phyloP scores from a whole-genome alignment of 2,113 vertebrate species.

The Egretta garzetta region DNA sequence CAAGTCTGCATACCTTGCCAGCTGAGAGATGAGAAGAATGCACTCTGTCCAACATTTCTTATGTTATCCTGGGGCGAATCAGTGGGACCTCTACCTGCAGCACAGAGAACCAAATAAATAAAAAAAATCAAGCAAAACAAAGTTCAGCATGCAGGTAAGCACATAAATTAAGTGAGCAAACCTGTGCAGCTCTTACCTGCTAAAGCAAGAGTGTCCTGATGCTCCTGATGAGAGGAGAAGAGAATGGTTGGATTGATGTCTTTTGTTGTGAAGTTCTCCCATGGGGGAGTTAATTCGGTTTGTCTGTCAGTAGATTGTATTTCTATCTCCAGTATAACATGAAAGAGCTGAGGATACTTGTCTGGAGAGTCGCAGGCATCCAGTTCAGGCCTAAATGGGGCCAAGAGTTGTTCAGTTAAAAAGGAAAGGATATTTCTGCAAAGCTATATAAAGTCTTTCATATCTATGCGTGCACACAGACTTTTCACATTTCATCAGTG shows the following conservation, averaged over 20 bases:
- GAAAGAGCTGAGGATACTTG: constrained; percentile 97
- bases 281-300: constrained; percentile 92
- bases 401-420: neutral
- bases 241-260: constrained; percentile 91
- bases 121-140: neutral
- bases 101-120: constrained; percentile 18
- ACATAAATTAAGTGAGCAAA: neutral
- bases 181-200: constrained; percentile 77
- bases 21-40: constrained; percentile 83
- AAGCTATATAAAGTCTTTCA: neutral
- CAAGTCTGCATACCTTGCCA: constrained; percentile 79
- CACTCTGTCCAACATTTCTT: constrained; percentile 76
- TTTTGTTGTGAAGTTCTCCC: constrained; percentile 95
- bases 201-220: constrained; percentile 88
- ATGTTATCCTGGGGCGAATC: constrained; percentile 78
- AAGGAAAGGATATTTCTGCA: neutral
- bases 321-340: constrained; percentile 91
- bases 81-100: constrained; percentile 72
- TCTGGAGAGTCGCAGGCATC: constrained; percentile 96
- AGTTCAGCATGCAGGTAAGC: neutral
- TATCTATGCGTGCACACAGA: neutral
- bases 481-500: neutral
- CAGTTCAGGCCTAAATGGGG: constrained; percentile 85
- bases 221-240: constrained; percentile 95
- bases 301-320: constrained; percentile 90